Evolutionary conservation across 2,888 invertebrate species (phyloP).

Genomic region (Orthosia incerta): DNA sequence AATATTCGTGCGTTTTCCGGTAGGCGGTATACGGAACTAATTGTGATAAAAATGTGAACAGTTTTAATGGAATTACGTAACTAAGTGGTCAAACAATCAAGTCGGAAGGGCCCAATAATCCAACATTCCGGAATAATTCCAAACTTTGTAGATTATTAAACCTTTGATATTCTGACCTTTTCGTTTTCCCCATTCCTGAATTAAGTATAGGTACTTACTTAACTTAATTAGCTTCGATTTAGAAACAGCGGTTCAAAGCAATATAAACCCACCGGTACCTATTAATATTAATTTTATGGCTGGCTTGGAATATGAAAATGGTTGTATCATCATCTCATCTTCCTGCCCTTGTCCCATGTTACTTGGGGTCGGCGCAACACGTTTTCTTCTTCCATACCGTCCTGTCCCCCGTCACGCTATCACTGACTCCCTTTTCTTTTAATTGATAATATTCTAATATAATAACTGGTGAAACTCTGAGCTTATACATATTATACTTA

Average conservation of each 20-base stretch:
- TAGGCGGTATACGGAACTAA: conserved; percentile 44
- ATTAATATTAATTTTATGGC: neutral
- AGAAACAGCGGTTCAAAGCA: neutral
- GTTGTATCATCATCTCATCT: too few species aligned
- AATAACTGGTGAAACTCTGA: neutral
- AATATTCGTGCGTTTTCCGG: conserved; percentile 42
- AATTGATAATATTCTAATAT: neutral
- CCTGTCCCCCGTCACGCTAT: too few species aligned
- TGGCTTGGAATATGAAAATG: neutral
- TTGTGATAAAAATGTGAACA: conserved; percentile 27
- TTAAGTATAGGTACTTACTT: conserved; percentile 6
- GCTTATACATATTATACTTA: too few species aligned
- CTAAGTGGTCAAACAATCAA: conserved; percentile 29
- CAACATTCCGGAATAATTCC: conserved; percentile 11
- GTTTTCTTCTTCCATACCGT: too few species aligned
- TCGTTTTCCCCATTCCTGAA: neutral
- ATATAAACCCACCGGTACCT: neutral
- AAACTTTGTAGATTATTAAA: conserved; percentile 38
- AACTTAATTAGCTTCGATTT: conserved; percentile 11
- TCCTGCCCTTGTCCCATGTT: too few species aligned
- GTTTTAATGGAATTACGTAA: conserved; percentile 35
- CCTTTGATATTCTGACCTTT: conserved; percentile 5
- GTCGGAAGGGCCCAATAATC: neutral
- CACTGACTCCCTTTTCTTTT: too few species aligned
- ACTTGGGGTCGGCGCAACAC: too few species aligned